A percentile compares a stretch with the other conserved stretches of the same genome.
phyloP scores from a whole-genome alignment of 2,888 invertebrate species.

The Unio delphinus region DNA sequence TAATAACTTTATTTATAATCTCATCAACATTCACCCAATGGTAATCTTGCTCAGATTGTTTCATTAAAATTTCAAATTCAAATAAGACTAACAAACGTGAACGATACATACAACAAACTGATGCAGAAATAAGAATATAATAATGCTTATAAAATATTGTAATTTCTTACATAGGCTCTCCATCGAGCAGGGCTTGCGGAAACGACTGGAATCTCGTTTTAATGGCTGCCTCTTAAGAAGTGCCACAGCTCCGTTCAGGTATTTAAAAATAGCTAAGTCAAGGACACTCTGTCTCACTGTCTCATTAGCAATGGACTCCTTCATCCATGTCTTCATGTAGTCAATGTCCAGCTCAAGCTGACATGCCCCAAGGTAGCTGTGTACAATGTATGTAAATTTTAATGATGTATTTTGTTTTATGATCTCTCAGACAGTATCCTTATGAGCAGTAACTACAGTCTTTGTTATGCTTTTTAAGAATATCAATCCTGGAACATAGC shows the following conservation, averaged over 20 bases:
- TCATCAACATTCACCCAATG: no score
- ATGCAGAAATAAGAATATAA: no score
- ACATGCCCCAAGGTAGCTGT: slow-evolving; percentile 65
- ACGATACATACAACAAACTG: no score
- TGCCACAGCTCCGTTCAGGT: slow-evolving; percentile 58
- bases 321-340: slow-evolving; percentile 57
- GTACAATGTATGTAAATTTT: slow-evolving; percentile 9
- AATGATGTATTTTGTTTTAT: neutral
- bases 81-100: no score
- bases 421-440: neutral
- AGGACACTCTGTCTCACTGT: slow-evolving; percentile 61
- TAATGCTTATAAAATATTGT: no score
- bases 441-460: neutral
- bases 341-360: slow-evolving; percentile 65
- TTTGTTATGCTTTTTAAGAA: no score
- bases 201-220: slow-evolving; percentile 38
- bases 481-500: no score
- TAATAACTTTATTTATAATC: no score
- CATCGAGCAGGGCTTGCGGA: slow-evolving; percentile 34
- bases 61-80: no score
- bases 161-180: slow-evolving; percentile 45
- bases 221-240: slow-evolving; percentile 65
- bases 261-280: slow-evolving; percentile 61
- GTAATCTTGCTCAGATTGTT: no score
- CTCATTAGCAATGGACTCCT: slow-evolving; percentile 42